phyloP scores from a whole-genome alignment of 2,888 invertebrate genomes.

The Hemistola chrysoprasaria region DNA sequence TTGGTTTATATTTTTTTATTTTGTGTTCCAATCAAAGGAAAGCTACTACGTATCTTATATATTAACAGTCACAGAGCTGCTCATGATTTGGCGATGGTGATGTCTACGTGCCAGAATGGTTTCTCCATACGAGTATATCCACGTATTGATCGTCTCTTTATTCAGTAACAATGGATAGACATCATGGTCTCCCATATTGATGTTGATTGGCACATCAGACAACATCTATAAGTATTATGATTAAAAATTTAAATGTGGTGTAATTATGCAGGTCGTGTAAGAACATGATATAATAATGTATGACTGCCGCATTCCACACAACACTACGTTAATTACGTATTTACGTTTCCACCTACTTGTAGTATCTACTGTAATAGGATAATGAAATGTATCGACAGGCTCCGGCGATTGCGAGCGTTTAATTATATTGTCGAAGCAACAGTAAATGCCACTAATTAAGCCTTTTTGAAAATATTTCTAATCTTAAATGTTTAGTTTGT shows the following conservation, averaged over 20 bases:
- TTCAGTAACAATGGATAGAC: slow-evolving; percentile 40
- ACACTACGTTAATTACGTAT: slow-evolving; percentile 26
- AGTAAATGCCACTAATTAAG: background rate
- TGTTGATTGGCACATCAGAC: slow-evolving; percentile 59
- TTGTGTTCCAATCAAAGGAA: too few species aligned
- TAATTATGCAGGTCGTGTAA: slow-evolving; percentile 61
- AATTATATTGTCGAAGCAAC: slow-evolving; percentile 9
- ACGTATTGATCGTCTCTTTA: slow-evolving; percentile 36
- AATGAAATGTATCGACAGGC: slow-evolving; percentile 24
- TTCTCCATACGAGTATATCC: slow-evolving; percentile 40
- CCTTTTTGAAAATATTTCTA: too few species aligned
- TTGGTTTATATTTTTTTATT: too few species aligned
- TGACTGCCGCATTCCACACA: background rate
- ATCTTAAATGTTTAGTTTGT: too few species aligned
- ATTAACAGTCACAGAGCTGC: background rate
- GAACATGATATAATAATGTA: slow-evolving; percentile 48
- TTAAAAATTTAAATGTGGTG: slow-evolving; percentile 68
- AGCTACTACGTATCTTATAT: too few species aligned
- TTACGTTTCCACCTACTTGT: slow-evolving; percentile 26
- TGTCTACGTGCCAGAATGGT: slow-evolving; percentile 28
- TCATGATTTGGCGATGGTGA: slow-evolving; percentile 7
- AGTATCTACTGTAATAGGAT: slow-evolving; percentile 5
- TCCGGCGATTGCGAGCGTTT: slow-evolving; percentile 31
- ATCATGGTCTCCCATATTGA: slow-evolving; percentile 45
- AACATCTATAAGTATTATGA: too few species aligned